phyloP scores from a whole-genome alignment of 53 echinoderm and acorn worm species.

The Temnopleurus reevesii region DNA sequence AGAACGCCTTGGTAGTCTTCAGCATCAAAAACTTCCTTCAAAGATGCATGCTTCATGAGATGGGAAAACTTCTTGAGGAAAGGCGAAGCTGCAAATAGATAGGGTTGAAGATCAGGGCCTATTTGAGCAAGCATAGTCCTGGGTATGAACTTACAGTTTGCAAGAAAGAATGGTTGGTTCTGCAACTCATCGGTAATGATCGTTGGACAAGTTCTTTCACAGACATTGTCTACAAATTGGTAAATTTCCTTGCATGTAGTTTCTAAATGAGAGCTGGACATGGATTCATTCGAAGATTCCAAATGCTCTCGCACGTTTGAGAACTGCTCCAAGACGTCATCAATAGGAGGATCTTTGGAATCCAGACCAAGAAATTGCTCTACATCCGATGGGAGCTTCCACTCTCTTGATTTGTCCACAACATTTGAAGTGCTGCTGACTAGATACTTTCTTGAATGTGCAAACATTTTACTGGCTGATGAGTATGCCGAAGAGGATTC shows the following conservation, averaged over 20 bases:
- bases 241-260: background rate
- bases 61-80: background rate
- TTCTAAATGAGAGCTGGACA: background rate
- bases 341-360: conserved; percentile 4
- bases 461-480: conserved; percentile 26
- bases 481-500: background rate
- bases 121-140: conserved; percentile 4
- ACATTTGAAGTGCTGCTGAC: conserved; percentile 27
- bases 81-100: background rate
- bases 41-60: conserved; percentile 16
- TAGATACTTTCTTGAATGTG: background rate
- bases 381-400: background rate
- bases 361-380: conserved; percentile 36
- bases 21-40: background rate
- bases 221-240: background rate
- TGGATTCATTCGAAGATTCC: background rate
- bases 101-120: conserved; percentile 15
- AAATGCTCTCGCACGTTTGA: background rate
- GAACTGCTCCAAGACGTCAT: conserved; percentile 49
- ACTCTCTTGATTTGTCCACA: background rate
- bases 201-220: background rate
- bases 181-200: background rate
- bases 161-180: conserved; percentile 35
- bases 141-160: conserved; percentile 19
- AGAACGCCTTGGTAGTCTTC: conserved; percentile 22